These are phyloP conservation scores for Syngnathus scovelli DNA, from an alignment of 2,113 vertebrate species.

Conservation along the genomic window DNA sequence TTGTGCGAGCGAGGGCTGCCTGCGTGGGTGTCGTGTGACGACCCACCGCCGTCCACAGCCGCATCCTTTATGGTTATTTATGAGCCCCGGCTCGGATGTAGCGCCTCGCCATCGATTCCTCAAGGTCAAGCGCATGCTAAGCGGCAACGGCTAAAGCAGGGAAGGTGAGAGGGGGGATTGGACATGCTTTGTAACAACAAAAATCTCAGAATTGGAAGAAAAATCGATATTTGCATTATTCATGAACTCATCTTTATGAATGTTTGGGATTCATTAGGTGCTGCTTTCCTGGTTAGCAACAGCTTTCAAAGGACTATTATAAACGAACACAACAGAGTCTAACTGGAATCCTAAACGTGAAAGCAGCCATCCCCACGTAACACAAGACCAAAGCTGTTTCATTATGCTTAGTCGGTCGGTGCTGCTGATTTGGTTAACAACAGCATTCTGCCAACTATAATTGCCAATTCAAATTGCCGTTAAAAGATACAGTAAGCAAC, in stretches of 20 bases:
- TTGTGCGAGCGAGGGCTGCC: conserved; percentile 48
- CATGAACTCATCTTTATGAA: too few relatives aligned
- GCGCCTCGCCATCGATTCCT: conserved; percentile 7
- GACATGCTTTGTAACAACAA: background rate
- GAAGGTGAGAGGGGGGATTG: background rate
- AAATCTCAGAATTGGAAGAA: too few relatives aligned
- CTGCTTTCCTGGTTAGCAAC: background rate
- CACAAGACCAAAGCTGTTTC: too few relatives aligned
- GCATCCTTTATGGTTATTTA: conserved; percentile 75
- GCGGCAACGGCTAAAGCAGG: background rate
- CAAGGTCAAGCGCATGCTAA: conserved; percentile 4
- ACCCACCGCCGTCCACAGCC: conserved; percentile 23
- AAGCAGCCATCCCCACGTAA: background rate
- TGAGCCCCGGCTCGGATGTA: conserved; percentile 53
- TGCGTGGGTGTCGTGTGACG: conserved; percentile 50
- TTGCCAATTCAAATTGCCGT: too few relatives aligned
- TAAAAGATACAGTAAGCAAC: too few relatives aligned
- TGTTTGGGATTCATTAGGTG: background rate
- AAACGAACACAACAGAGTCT: too few relatives aligned
- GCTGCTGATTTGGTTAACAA: background rate
- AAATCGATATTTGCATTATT: too few relatives aligned
- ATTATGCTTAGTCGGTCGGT: background rate
- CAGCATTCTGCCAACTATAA: background rate
- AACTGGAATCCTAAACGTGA: background rate
- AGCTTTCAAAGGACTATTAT: background rate